A percentile compares a stretch with the other conserved stretches of the same genome.
Conservation (phyloP, 2,113 vertebrate species). For the Corythoichthys intestinalis region DNA sequence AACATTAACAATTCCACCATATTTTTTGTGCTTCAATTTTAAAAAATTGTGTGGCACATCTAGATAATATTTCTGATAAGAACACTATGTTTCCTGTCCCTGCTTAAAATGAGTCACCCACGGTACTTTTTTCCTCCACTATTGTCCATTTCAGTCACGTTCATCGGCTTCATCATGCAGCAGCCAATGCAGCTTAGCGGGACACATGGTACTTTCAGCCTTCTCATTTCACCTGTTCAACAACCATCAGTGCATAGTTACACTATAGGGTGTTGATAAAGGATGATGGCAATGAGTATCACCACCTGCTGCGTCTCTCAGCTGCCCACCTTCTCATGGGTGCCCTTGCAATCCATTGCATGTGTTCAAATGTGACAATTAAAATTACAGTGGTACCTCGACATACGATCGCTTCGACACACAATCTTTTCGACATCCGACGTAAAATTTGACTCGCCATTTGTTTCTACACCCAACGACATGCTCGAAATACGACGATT, state of each 20-base stretch:
- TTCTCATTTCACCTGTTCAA: conserved; percentile 57
- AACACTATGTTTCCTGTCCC: too few species aligned
- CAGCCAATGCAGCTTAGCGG: conserved; percentile 20
- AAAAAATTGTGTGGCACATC: too few species aligned
- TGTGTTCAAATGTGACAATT: conserved; percentile 16
- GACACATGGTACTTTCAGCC: conserved; percentile 6
- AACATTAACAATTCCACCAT: too few species aligned
- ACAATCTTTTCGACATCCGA: too few species aligned
- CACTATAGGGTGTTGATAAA: conserved; percentile 53
- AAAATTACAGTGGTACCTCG: too few species aligned
- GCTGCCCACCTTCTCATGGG: conserved; percentile 44
- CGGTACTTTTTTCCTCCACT: not conserved
- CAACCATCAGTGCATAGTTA: conserved; percentile 48
- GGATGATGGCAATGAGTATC: conserved; percentile 45
- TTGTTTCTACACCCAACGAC: too few species aligned
- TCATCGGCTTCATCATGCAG: not conserved
- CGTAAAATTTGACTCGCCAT: too few species aligned
- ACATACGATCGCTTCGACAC: too few species aligned
- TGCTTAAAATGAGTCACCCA: not conserved
- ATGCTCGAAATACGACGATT: too few species aligned
- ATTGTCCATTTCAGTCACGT: not conserved
- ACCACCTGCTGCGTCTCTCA: conserved; percentile 62
- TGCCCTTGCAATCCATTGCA: not conserved
- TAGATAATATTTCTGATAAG: too few species aligned
- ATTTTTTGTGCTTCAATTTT: too few species aligned